Evolutionary conservation across 2,888 invertebrate genomes (phyloP).

Genomic region (Hirtodrosophila cameraria): DNA sequence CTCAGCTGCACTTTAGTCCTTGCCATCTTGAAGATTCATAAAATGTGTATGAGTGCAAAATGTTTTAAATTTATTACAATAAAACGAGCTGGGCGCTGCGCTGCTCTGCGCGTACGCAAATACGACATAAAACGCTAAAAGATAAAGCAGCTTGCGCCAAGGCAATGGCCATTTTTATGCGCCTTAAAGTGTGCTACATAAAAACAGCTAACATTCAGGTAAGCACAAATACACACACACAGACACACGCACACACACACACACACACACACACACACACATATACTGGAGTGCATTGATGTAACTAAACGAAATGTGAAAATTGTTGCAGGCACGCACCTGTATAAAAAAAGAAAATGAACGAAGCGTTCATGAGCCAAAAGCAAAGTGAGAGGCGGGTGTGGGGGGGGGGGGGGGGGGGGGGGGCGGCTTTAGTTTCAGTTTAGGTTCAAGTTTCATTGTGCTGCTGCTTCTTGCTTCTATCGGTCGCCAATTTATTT

Average conservation of each 20-base stretch:
- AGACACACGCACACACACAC: constrained; percentile 6
- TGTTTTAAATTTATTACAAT: constrained; percentile 80
- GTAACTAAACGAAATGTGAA: constrained; percentile 49
- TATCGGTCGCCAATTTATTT: constrained; percentile 34
- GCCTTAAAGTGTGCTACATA: constrained; percentile 73
- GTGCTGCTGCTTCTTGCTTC: constrained; percentile 16
- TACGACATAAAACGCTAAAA: constrained; percentile 77
- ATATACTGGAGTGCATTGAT: constrained; percentile 52
- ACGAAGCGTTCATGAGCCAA: constrained; percentile 58
- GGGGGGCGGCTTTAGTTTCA: constrained; percentile 28
- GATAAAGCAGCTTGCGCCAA: constrained; percentile 62
- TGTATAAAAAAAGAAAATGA: not conserved
- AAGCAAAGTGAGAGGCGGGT: constrained; percentile 31
- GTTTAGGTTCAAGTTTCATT: constrained; percentile 13
- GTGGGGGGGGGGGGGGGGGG: constrained; percentile 3
- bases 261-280: constrained; percentile 23
- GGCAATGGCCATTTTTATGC: constrained; percentile 69
- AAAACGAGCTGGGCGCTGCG: constrained; percentile 61
- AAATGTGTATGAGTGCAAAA: constrained; percentile 78
- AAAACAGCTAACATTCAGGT: constrained; percentile 40
- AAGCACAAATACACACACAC: constrained; percentile 3
- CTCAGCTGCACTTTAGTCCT: constrained; percentile 70
- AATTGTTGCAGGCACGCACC: constrained; percentile 48
- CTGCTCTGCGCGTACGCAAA: constrained; percentile 69
- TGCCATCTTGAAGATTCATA: constrained; percentile 70